phyloP scores from a whole-genome alignment of 2,888 invertebrate genomes.

The Oscheius sp. region DNA sequence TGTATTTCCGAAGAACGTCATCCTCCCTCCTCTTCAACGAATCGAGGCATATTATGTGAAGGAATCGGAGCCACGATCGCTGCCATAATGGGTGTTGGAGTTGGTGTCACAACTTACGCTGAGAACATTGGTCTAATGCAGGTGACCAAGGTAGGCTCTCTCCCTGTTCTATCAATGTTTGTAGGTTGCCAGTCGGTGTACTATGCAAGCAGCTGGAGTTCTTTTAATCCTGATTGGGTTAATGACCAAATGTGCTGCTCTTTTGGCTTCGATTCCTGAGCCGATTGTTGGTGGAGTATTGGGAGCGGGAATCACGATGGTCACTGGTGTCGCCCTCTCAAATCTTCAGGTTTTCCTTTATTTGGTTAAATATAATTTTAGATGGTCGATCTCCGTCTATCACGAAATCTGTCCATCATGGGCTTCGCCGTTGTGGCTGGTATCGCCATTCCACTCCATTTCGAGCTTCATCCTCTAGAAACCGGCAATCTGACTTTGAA shows the following conservation, averaged over 20 bases:
- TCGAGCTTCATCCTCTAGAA: slow-evolving; percentile 44
- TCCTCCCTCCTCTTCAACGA: slow-evolving; percentile 43
- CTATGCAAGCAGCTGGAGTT: slow-evolving; percentile 61
- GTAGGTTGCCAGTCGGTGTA: slow-evolving; percentile 58
- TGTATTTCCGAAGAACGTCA: slow-evolving; percentile 50
- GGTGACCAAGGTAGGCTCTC: slow-evolving; percentile 41
- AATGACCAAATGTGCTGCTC: slow-evolving; percentile 58
- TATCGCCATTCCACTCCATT: slow-evolving; percentile 48
- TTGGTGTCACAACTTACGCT: slow-evolving; percentile 62
- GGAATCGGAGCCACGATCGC: slow-evolving; percentile 53
- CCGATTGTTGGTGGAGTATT: slow-evolving; percentile 63
- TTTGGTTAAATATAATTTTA: background rate
- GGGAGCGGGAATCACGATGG: slow-evolving; percentile 60
- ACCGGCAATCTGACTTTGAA: slow-evolving; percentile 47
- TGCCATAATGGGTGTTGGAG: slow-evolving; percentile 56
- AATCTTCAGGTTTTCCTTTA: slow-evolving; percentile 49
- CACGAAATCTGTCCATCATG: slow-evolving; percentile 57
- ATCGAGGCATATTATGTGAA: slow-evolving; percentile 55
- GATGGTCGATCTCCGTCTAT: slow-evolving; percentile 45
- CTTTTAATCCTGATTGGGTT: slow-evolving; percentile 56
- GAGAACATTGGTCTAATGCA: slow-evolving; percentile 63
- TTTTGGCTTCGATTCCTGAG: slow-evolving; percentile 63
- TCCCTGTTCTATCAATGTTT: background rate
- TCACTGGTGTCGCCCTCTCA: slow-evolving; percentile 53
- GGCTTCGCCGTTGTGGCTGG: slow-evolving; percentile 57